Conservation (phyloP, 2,797 vertebrate species). For the Poeciliopsis infans region DNA sequence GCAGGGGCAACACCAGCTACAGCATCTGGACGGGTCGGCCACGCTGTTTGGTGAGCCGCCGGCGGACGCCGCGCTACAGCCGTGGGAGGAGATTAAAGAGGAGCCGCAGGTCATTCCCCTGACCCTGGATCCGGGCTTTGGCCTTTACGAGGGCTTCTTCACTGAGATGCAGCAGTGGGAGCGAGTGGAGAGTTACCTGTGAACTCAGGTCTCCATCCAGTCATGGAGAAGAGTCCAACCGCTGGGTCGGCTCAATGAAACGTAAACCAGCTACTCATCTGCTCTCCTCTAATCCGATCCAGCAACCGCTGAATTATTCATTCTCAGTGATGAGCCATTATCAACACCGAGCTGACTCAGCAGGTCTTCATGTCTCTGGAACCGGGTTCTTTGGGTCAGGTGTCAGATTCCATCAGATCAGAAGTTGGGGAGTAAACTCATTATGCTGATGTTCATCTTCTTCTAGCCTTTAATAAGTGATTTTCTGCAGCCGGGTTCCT, state of each 20-base stretch:
- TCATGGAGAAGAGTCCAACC: slow-evolving; percentile 16
- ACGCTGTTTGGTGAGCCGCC: slow-evolving; percentile 78
- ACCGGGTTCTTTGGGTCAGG: neutral
- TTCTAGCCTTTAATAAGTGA: neutral
- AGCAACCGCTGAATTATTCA: slow-evolving; percentile 19
- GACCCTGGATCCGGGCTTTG: slow-evolving; percentile 81
- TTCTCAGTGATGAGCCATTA: slow-evolving; percentile 10
- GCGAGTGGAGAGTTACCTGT: slow-evolving; percentile 78
- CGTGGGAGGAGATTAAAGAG: slow-evolving; percentile 87
- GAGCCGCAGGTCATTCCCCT: slow-evolving; percentile 78
- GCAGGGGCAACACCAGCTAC: slow-evolving; percentile 71
- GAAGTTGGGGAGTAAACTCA: neutral
- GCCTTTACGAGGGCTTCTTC: slow-evolving; percentile 84
- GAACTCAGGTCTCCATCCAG: slow-evolving; percentile 50
- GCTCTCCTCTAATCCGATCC: slow-evolving; percentile 23
- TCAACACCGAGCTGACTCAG: neutral
- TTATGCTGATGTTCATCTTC: neutral
- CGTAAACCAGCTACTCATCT: slow-evolving; percentile 10
- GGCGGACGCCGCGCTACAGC: slow-evolving; percentile 72
- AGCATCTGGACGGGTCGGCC: slow-evolving; percentile 77
- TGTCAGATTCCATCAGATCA: neutral
- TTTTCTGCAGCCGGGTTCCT: neutral
- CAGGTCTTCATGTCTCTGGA: neutral
- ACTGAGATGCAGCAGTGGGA: slow-evolving; percentile 86
- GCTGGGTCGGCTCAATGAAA: slow-evolving; percentile 8